These are phyloP conservation scores for Mythimna ferrago DNA, from an alignment of 2,888 invertebrate genomes.

Conservation along the genomic window DNA sequence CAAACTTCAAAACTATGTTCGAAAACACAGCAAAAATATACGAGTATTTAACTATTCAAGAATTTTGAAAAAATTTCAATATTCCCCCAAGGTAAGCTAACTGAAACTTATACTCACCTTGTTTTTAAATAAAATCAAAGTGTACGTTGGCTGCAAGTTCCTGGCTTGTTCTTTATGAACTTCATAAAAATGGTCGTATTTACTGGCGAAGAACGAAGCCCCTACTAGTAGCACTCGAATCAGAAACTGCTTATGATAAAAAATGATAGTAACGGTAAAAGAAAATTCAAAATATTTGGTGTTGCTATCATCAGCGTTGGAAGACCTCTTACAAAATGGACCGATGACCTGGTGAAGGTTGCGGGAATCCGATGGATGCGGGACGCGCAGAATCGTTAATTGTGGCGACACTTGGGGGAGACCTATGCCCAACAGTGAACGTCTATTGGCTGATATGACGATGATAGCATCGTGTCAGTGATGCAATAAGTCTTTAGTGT, in stretches of 20 bases:
- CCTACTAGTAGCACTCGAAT: conserved; percentile 41
- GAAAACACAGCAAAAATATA: conserved; percentile 28
- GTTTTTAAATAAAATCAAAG: conserved; percentile 79
- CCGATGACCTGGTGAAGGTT: too few species aligned
- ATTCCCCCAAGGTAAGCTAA: conserved; percentile 65
- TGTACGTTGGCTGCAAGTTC: conserved; percentile 62
- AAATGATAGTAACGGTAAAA: too few species aligned
- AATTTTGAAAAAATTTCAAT: conserved; percentile 68
- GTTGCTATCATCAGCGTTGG: too few species aligned
- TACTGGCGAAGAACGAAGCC: conserved; percentile 47
- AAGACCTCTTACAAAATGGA: too few species aligned
- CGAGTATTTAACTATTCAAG: conserved; percentile 7
- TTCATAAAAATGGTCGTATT: conserved; percentile 73
- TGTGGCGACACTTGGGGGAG: too few species aligned
- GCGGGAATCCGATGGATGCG: too few species aligned
- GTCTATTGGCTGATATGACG: too few species aligned
- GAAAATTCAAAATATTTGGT: too few species aligned
- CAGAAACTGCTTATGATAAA: neutral
- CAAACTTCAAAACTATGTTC: conserved; percentile 21
- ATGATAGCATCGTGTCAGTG: too few species aligned
- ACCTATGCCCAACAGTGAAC: too few species aligned
- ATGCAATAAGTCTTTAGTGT: too few species aligned
- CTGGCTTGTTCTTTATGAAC: conserved; percentile 70
- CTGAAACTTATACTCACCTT: conserved; percentile 68
- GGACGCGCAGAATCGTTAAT: too few species aligned